A percentile compares a stretch with the other conserved stretches of the same genome.
Evolutionary conservation across 2,888 invertebrate genomes (phyloP).

Genomic region (Nesidiocoris tenuis): DNA sequence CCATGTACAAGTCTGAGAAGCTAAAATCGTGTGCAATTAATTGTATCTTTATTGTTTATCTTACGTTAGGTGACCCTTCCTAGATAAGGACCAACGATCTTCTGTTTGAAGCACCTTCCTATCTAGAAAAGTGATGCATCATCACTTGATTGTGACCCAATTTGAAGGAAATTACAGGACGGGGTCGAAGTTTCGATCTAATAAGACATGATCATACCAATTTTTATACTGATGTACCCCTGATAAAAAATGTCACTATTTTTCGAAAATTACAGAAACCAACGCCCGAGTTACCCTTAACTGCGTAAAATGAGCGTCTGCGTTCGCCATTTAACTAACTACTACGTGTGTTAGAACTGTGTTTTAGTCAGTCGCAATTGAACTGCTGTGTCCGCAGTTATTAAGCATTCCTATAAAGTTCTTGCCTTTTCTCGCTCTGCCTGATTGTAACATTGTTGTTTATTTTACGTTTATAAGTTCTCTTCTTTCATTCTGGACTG

Average conservation of each 20-base stretch:
- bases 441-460: not conserved
- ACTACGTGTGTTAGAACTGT: not conserved
- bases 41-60: not conserved
- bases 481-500: not conserved
- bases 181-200: not conserved
- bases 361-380: too few relatives aligned
- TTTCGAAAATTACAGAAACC: not conserved
- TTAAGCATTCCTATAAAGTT: not conserved
- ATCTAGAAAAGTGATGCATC: not conserved
- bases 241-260: not conserved
- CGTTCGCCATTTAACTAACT: not conserved
- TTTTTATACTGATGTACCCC: not conserved
- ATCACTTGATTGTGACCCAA: not conserved
- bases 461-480: too few relatives aligned
- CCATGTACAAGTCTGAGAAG: not conserved
- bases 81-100: not conserved
- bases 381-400: not conserved
- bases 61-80: not conserved
- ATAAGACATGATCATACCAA: not conserved
- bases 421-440: not conserved
- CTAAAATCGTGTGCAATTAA: not conserved
- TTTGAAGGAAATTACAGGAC: not conserved
- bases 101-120: not conserved
- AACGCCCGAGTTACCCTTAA: not conserved
- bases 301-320: not conserved